These are phyloP conservation scores for Mus spicilegus DNA, from an alignment of 2,113 vertebrate genomes.

Conservation along the genomic window DNA sequence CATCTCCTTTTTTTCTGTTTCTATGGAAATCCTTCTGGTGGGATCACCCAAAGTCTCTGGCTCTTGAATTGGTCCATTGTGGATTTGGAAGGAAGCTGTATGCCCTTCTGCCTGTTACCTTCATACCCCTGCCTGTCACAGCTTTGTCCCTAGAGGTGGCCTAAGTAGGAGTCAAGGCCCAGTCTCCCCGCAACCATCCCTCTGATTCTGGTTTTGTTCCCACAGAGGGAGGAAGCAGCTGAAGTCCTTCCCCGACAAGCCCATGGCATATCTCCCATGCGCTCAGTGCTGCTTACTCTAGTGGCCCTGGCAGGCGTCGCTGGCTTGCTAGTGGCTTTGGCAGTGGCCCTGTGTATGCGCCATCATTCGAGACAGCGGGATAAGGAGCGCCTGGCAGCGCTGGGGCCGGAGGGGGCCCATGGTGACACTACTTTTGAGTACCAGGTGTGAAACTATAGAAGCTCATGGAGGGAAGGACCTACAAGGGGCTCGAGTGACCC, in stretches of 20 bases:
- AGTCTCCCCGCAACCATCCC: background rate
- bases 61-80: background rate
- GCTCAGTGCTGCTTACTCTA: constrained; percentile 92
- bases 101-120: background rate
- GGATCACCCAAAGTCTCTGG: background rate
- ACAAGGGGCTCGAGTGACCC: accelerated
- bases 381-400: constrained; percentile 92
- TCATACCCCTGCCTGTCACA: background rate
- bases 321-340: constrained; percentile 90
- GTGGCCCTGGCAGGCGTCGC: constrained; percentile 94
- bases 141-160: background rate
- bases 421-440: constrained; percentile 96
- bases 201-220: constrained; percentile 44
- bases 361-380: constrained; percentile 92
- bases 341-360: constrained; percentile 90
- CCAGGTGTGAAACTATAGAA: constrained; percentile 89
- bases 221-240: constrained; percentile 81
- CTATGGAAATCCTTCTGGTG: background rate
- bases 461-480: background rate
- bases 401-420: constrained; percentile 94
- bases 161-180: background rate
- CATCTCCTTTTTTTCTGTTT: background rate
- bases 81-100: background rate
- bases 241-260: constrained; percentile 74
- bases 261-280: constrained; percentile 85